phyloP scores from a whole-genome alignment of 2,113 vertebrate species.

The Mionectes macconnelli region DNA sequence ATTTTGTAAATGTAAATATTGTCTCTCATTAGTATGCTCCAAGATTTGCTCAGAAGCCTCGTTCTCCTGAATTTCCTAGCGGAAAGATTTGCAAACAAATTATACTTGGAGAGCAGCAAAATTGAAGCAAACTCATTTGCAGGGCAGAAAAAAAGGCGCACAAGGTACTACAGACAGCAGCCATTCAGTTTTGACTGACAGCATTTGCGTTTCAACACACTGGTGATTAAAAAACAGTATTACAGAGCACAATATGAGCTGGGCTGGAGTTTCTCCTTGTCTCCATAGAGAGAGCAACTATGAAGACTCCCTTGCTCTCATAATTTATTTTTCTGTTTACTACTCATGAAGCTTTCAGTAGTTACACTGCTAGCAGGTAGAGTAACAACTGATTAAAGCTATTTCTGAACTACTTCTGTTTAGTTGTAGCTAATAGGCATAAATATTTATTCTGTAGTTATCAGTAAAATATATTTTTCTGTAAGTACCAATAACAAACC shows the following conservation, averaged over 20 bases:
- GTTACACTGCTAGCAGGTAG: not conserved
- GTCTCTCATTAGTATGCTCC: not conserved
- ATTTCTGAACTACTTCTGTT: conserved; percentile 38
- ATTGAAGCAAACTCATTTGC: not conserved
- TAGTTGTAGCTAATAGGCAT: conserved; percentile 45
- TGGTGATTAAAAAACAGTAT: not conserved
- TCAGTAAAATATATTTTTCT: conserved; percentile 69
- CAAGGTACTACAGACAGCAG: not conserved
- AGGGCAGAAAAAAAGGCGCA: not conserved
- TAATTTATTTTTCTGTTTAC: not conserved
- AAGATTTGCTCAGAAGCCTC: not conserved
- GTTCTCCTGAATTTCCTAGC: not conserved
- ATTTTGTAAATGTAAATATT: not conserved
- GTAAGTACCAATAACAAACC: conserved; percentile 50
- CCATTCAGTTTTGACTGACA: not conserved
- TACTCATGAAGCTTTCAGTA: not conserved
- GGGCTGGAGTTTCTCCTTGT: not conserved
- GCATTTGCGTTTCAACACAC: not conserved
- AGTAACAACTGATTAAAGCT: not conserved
- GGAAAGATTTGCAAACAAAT: not conserved
- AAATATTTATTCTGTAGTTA: conserved; percentile 74
- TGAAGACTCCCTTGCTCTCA: not conserved
- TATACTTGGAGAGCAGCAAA: not conserved
- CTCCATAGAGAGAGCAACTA: not conserved
- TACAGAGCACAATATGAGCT: not conserved